Percentiles rank a stretch among this genome's conserved stretches.
Evolutionary conservation across 2,888 invertebrate genomes (phyloP).

Genomic region (Sminthurides aquaticus): DNA sequence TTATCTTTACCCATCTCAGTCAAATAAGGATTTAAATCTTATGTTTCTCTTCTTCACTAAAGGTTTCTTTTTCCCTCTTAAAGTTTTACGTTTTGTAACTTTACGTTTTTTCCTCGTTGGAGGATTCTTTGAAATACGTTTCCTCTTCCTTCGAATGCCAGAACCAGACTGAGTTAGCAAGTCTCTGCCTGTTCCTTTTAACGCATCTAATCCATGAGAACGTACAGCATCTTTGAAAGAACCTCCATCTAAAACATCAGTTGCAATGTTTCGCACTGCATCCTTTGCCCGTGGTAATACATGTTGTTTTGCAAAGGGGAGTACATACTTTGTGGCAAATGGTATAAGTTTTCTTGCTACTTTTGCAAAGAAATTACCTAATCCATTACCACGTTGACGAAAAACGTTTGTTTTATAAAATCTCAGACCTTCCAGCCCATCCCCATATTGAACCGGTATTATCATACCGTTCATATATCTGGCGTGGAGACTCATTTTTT

Average conservation of each 20-base stretch:
- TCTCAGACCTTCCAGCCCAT: not conserved
- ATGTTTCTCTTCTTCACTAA: not conserved
- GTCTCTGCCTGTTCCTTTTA: constrained; percentile 14
- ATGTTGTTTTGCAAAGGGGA: constrained; percentile 9
- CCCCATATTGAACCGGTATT: not conserved
- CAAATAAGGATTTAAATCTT: not conserved
- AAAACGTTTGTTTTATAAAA: not conserved
- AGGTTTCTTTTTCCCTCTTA: not conserved
- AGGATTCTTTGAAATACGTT: not conserved
- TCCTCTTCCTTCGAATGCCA: constrained; percentile 9
- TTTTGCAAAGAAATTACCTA: constrained; percentile 11
- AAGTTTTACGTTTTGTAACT: not conserved
- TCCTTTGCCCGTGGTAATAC: constrained; percentile 14
- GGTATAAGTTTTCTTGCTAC: constrained; percentile 3
- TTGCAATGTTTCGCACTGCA: not conserved
- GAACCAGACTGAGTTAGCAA: constrained; percentile 13
- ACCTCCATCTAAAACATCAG: constrained; percentile 2
- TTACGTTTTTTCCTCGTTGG: not conserved
- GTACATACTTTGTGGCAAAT: not conserved
- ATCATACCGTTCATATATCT: not conserved
- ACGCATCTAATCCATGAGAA: constrained; percentile 1
- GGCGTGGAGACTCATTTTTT: not conserved
- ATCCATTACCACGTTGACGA: not conserved
- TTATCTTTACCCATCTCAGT: constrained; percentile 22
- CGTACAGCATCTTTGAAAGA: constrained; percentile 8